Base-by-base conservation (phyloP, 2,113 vertebrate species). In the Ochotona curzoniae region DNA sequence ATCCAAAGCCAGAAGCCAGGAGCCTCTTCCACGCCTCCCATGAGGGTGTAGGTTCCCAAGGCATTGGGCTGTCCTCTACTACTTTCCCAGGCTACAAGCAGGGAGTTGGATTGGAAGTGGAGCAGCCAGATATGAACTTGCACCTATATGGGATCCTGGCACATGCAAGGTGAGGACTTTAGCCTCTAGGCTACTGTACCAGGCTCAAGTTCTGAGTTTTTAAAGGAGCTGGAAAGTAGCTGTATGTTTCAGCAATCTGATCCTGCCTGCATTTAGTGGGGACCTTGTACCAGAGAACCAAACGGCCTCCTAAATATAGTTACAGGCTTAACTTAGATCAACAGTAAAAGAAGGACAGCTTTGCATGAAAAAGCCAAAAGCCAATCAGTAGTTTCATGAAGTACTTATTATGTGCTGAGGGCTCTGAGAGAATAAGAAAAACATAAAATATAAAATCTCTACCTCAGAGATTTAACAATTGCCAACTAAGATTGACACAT, bases 291-390 rank as follows among this genome's bases (percentile, higher is more conserved):
- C 20, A 30, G 21, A 92, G 17, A 64, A 84, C 25, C 44, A 14
- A 64, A 17, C 84, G 66, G 10, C 23, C 35, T 83, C 64, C 44
- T 90, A 4, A 67, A 5, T 8, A 23, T 66, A 61, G 80, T 89
- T 73, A 87, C 21, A 63, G 21, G 69, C 7, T 51, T 26, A 57
- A 12, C 1, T 8, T 7, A 28, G 28, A 88, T 73, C 7, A 60
- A 21, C 66, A 32, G 21, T 47, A 89, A 87, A 63, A 14, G 26
- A 60, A 87, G 14, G 25, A 49, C 11, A 67, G 44, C 54, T 32
- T 94, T 71, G 47, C 66, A 83, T 83, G 61, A 87, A n/a, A 94
- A 94, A 95, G 63, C n/a, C 57, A 76, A 75, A 61, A 80, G 23
- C 13, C 79, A 88, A 2, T 23, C n/a, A 47, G n/a, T 7, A 15